Evolutionary conservation across 2,113 vertebrate species (phyloP).

Genomic region (Formicarius rufipectus): DNA sequence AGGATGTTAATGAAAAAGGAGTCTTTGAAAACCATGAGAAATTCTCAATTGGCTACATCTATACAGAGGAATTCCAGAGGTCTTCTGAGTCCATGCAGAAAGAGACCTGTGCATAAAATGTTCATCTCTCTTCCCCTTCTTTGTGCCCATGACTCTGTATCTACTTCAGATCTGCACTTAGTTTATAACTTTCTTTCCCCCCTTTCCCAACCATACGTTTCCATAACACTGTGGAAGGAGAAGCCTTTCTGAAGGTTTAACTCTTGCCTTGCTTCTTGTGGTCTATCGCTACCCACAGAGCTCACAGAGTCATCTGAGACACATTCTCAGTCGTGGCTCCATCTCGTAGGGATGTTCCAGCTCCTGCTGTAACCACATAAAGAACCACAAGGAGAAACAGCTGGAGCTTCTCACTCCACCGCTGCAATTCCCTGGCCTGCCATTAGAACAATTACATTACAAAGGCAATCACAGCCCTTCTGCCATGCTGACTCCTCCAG

Average conservation of each 20-base stretch:
- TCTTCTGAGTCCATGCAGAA: not conserved
- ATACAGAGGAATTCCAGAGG: not conserved
- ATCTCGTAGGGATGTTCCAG: not conserved
- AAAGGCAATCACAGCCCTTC: constrained; percentile 19
- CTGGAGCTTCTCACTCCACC: constrained; percentile 13
- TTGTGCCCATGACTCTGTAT: not conserved
- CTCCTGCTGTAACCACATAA: constrained; percentile 38
- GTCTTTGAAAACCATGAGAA: not conserved
- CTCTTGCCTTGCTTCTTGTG: not conserved
- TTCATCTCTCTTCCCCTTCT: not conserved
- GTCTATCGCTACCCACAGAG: not conserved
- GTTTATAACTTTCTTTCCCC: not conserved
- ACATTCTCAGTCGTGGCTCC: not conserved
- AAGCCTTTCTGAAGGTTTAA: not conserved
- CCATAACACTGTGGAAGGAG: not conserved
- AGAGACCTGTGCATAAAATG: not conserved
- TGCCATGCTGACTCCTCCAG: not conserved
- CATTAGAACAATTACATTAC: constrained; percentile 40
- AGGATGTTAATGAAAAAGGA: not conserved
- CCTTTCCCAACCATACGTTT: not conserved
- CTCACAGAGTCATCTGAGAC: not conserved
- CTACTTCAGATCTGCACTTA: not conserved
- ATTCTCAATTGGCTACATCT: not conserved
- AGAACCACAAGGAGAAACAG: constrained; percentile 28
- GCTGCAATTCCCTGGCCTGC: constrained; percentile 34